Evolutionary conservation across 2,888 invertebrate species (phyloP), one percentile per base, ranked within the genome.

Genomic region (Sinohyriopsis cumingii): DNA sequence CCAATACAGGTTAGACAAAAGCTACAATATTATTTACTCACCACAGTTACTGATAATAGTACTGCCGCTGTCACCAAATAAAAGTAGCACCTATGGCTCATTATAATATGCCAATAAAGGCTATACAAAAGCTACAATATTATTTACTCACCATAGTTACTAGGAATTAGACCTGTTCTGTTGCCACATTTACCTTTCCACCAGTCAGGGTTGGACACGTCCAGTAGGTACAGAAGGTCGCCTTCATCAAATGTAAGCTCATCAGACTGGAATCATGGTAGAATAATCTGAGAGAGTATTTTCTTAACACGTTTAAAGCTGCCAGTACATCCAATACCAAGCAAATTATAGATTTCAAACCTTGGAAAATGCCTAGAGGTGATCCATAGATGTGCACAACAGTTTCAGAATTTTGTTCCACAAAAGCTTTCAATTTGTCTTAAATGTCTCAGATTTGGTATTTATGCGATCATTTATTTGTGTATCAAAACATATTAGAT

Each of bases 181-280:
- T 90, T 90, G 15, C 91, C 92, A 84, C 92, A 92, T 70, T 91
- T 91, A n/a, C 87, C 93, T 84, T 91, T 92, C 91, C 91, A 92
- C 93, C 93, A 93, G 84, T 91, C 91, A 73, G 91, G 89, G 69
- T 90, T 89, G 22, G 90, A 89, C 87, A 90, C 91, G 77, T 93
- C 93, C 59, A 91, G 87, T 22, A 93, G 91, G 81, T 93, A 93
- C n/a, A 93, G 80, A n/a, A 90, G 82, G 76, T 93, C 93, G 22
- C 93, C 93, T 88, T 93, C 93, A 69, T 92, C 92, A 86, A 94
- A 93, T 5, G 93, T 91, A 73, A 94, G 85, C 85, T 93, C 93
- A 88, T 93, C 93, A 63, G 62, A 55, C 87, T 87, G 69, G 56
- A 68, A 77, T n/a, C n/a, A n/a, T 45, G 15, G 45, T 45, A 45